Conservation (phyloP, 2,888 invertebrate species). For the Agapetus fuscipes region DNA sequence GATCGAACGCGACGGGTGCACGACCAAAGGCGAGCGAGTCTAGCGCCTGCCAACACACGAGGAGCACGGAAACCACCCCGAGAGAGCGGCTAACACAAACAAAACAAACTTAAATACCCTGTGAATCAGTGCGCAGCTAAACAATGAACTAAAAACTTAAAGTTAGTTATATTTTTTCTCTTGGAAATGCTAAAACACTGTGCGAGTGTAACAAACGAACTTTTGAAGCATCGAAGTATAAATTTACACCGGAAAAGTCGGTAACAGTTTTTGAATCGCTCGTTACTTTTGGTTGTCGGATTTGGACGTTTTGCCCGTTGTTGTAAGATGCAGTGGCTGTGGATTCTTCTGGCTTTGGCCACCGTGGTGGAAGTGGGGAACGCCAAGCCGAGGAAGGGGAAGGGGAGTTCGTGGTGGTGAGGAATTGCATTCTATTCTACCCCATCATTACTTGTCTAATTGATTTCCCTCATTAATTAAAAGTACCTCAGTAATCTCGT, state of each 20-base stretch:
- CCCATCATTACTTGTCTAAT: too few relatives aligned
- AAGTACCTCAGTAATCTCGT: too few relatives aligned
- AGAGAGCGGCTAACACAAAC: background rate
- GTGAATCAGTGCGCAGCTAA: too few relatives aligned
- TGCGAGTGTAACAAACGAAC: too few relatives aligned
- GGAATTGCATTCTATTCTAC: constrained; percentile 36
- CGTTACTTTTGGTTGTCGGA: constrained; percentile 22
- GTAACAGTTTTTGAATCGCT: constrained; percentile 1
- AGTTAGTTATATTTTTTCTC: too few relatives aligned
- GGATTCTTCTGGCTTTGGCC: constrained; percentile 39
- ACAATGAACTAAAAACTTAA: too few relatives aligned
- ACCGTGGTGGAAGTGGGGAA: constrained; percentile 35
- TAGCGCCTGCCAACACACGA: background rate
- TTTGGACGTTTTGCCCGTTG: constrained; percentile 26
- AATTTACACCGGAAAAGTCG: constrained; percentile 1
- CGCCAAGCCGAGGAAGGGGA: constrained; percentile 64
- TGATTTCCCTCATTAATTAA: too few relatives aligned
- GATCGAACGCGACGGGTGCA: constrained; percentile 3
- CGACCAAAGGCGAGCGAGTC: background rate
- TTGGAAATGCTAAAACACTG: too few relatives aligned
- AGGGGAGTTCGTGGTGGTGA: constrained; percentile 91
- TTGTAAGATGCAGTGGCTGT: constrained; percentile 45
- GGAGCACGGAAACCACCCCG: background rate
- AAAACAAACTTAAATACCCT: too few relatives aligned
- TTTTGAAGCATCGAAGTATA: too few relatives aligned